These are phyloP conservation scores for Erebia epiphron DNA, from an alignment of 2,888 invertebrate species.

Conservation along the genomic window DNA sequence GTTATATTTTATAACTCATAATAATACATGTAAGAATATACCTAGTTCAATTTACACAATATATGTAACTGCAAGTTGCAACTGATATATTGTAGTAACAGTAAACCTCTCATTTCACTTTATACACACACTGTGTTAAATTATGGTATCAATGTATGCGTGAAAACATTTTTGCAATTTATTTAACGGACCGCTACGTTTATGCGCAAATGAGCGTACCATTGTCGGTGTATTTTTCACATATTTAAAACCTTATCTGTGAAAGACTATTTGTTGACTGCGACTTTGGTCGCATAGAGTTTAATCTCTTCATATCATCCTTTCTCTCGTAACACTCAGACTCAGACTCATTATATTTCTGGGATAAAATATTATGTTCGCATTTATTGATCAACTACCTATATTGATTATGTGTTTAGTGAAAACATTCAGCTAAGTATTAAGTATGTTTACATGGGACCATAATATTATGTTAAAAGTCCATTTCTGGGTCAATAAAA, in stretches of 20 bases:
- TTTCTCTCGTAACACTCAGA: too few species aligned
- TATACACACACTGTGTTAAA: neutral
- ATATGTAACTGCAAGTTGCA: neutral
- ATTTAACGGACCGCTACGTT: neutral
- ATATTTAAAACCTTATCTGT: neutral
- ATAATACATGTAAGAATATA: too few species aligned
- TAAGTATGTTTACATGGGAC: neutral
- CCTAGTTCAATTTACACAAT: too few species aligned
- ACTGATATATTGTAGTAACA: neutral
- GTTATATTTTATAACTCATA: neutral
- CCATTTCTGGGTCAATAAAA: neutral
- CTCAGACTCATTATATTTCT: too few species aligned
- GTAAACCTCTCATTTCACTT: neutral
- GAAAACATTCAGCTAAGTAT: neutral
- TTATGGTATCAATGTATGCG: constrained; percentile 1
- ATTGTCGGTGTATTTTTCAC: constrained; percentile 6
- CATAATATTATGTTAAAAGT: neutral
- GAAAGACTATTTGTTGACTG: too few species aligned
- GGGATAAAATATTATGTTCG: too few species aligned
- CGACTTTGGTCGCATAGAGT: too few species aligned
- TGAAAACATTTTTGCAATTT: constrained; percentile 4
- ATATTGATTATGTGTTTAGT: neutral
- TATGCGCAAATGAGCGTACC: neutral
- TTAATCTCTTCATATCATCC: too few species aligned
- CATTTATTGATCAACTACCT: too few species aligned